Base-by-base conservation (phyloP, 2,113 vertebrate species). In the Rhinoptilus africanus region DNA sequence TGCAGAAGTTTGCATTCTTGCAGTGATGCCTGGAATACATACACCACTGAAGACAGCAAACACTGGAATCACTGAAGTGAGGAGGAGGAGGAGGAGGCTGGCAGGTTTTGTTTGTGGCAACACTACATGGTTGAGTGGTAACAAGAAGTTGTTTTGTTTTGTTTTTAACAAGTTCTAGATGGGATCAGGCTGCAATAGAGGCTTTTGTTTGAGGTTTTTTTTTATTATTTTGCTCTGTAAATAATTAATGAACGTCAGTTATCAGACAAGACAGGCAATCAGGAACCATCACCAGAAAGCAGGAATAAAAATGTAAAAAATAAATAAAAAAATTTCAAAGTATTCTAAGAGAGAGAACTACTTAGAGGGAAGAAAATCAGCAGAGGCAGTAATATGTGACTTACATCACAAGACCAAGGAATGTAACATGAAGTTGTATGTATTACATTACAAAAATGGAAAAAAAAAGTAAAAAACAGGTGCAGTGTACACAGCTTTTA, bases 131-230 rank as follows among this genome's bases (percentile, higher is more conserved):
- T 96, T 97, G 96, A 97, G 96, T 95, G 89, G 92, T 92, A 97
- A 95, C 94, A 93, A 97, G 92, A 92, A 96, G 97, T 93, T 41
- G 63, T 85, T 95, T 96, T 91, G 79, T 50, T 96, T 96, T 95
- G 87, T 75, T 95, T 98, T 98, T 73, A 97, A 96, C 96, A 97
- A 98, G 98, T 98, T 98, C 98, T 98, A 98, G 97, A 97, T 98
- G 98, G 98, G 99, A 99, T 99, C 98, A 99, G 99, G 99, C 99
- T 99, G 99, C 99, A 99, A 99, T 99, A 99, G 99, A 99, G 99
- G 98, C 98, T 98, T 99, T 98, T 93, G 98, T 98, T 98, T 98
- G 97, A 98, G 97, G 89, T 92, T 93, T 93, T 91, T 54, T 59
- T 50, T 92, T 95, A 95, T 94, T 97, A 95, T 94, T 97, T 97